Percentiles rank a stretch among this genome's conserved stretches.
Evolutionary conservation across 1,140 invertebrate species (phyloP).

Genomic region (Drosophila seguyi): DNA sequence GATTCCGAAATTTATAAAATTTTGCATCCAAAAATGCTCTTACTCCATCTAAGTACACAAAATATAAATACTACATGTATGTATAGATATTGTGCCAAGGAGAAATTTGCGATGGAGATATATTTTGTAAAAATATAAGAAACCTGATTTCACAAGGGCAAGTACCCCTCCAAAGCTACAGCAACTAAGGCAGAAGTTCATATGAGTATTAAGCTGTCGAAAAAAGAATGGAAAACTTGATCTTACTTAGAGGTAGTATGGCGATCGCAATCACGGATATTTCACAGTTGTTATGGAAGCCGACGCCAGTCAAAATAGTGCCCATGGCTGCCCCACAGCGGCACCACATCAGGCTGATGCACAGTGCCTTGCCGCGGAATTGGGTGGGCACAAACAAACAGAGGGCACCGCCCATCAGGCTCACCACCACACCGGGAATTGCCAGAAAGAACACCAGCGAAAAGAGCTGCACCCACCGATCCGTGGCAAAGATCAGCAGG

Average conservation of each 20-base stretch:
- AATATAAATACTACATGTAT: background rate
- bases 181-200: slow-evolving; percentile 29
- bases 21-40: background rate
- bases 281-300: slow-evolving; percentile 54
- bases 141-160: slow-evolving; percentile 29
- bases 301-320: slow-evolving; percentile 38
- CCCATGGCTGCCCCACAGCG: slow-evolving; percentile 58
- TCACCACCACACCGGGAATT: slow-evolving; percentile 46
- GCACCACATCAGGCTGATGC: slow-evolving; percentile 67
- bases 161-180: slow-evolving; percentile 53
- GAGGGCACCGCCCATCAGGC: slow-evolving; percentile 57
- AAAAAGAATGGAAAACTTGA: background rate
- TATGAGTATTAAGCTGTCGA: background rate
- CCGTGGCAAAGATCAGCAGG: slow-evolving; percentile 31
- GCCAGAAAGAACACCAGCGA: slow-evolving; percentile 47
- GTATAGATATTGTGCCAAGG: too few relatives aligned
- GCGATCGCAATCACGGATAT: slow-evolving; percentile 46
- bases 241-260: slow-evolving; percentile 56
- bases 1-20: background rate
- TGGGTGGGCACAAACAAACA: slow-evolving; percentile 58
- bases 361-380: slow-evolving; percentile 58
- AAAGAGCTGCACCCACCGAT: slow-evolving; percentile 44
- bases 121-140: background rate
- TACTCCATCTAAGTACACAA: background rate
- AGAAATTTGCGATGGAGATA: background rate